Evolutionary conservation across 2,113 vertebrate species (phyloP).

Genomic region (Pan paniscus): DNA sequence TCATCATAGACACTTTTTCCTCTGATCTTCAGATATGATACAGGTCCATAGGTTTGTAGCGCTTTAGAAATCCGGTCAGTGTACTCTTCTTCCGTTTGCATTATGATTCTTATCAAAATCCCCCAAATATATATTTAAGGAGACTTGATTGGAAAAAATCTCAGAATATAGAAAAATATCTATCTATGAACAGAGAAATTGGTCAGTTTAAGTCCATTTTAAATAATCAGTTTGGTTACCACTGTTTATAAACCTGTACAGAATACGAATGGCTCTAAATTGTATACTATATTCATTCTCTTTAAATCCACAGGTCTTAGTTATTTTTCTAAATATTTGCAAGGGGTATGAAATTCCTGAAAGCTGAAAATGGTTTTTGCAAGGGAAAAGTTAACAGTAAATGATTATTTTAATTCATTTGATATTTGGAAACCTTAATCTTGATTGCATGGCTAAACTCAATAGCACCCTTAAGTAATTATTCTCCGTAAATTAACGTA

Average conservation of each 20-base stretch:
- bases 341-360: constrained; percentile 9
- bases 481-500: constrained; percentile 53
- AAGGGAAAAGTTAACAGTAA: constrained; percentile 52
- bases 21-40: constrained; percentile 48
- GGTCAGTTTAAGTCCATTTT: neutral
- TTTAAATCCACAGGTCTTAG: neutral
- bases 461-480: constrained; percentile 28
- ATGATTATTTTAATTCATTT: constrained; percentile 68
- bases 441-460: constrained; percentile 61
- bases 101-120: constrained; percentile 49
- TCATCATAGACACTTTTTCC: constrained; percentile 42
- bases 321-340: constrained; percentile 56
- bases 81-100: constrained; percentile 21
- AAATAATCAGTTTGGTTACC: neutral
- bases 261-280: neutral
- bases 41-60: constrained; percentile 9
- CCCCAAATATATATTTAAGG: neutral
- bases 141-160: neutral
- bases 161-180: neutral
- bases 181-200: neutral
- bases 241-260: neutral
- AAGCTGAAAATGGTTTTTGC: constrained; percentile 35
- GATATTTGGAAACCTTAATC: constrained; percentile 54
- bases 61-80: constrained; percentile 42
- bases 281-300: neutral